phyloP scores from a whole-genome alignment of 2,113 vertebrate genomes.

The Hippocampus guttulatus region DNA sequence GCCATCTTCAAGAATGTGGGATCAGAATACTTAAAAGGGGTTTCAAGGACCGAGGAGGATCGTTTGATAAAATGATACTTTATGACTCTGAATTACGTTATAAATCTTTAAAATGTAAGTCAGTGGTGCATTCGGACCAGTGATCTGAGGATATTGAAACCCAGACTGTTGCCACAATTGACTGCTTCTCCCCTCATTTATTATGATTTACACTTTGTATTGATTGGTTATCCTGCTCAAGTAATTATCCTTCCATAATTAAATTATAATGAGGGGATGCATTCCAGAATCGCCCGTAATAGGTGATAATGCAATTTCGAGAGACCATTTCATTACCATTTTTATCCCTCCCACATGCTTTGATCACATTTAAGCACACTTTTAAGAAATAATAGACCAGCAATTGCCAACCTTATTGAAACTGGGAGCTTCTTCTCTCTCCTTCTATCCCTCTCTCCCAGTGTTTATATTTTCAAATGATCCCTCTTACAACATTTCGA shows the following conservation, averaged over 20 bases:
- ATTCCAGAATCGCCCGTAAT: too few species aligned
- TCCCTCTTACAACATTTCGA: too few species aligned
- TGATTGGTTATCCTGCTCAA: slow-evolving; percentile 5
- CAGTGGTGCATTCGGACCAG: not conserved
- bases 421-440: too few species aligned
- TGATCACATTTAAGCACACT: too few species aligned
- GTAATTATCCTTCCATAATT: slow-evolving; percentile 13
- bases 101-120: not conserved
- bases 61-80: not conserved
- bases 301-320: too few species aligned
- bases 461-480: too few species aligned
- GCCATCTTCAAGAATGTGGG: slow-evolving; percentile 22
- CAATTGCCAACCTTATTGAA: too few species aligned
- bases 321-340: too few species aligned
- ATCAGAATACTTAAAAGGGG: slow-evolving; percentile 17
- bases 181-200: not conserved
- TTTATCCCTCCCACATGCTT: too few species aligned
- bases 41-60: not conserved
- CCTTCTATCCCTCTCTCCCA: too few species aligned
- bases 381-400: too few species aligned
- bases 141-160: not conserved
- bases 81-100: not conserved
- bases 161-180: not conserved
- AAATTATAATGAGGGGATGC: not conserved
- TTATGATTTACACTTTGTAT: slow-evolving; percentile 1